Conservation (phyloP, 2,888 invertebrate species). For the Zygaena filipendulae region DNA sequence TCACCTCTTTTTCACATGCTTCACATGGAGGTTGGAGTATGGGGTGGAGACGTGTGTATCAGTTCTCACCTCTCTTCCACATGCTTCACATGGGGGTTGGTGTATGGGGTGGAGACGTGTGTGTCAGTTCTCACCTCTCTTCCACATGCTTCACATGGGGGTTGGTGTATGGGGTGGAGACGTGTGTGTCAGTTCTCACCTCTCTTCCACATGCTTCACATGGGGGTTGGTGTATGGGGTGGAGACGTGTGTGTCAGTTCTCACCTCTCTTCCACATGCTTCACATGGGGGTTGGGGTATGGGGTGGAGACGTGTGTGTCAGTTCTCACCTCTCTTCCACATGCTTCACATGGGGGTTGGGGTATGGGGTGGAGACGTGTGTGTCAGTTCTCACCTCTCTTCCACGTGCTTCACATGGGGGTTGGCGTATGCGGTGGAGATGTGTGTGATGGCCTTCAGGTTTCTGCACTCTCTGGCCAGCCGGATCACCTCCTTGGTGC, state of each 20-base stretch:
- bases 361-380: too few relatives aligned
- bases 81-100: constrained; percentile 80
- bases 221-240: constrained; percentile 76
- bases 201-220: constrained; percentile 77
- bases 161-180: constrained; percentile 69
- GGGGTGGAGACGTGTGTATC: constrained; percentile 57
- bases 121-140: constrained; percentile 71
- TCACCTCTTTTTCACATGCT: constrained; percentile 76
- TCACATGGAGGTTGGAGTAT: constrained; percentile 77
- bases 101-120: constrained; percentile 56
- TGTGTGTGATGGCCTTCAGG: constrained; percentile 68
- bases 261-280: constrained; percentile 76
- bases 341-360: too few relatives aligned
- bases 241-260: constrained; percentile 51
- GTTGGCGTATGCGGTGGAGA: constrained; percentile 69
- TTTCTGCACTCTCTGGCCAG: constrained; percentile 78
- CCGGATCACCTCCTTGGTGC: constrained; percentile 77
- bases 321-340: constrained; percentile 74
- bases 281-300: constrained; percentile 77
- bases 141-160: constrained; percentile 80
- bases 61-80: constrained; percentile 75
- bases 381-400: constrained; percentile 62
- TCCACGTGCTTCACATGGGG: constrained; percentile 80
- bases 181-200: constrained; percentile 58
- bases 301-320: constrained; percentile 54